phyloP scores from a whole-genome alignment of 2,113 vertebrate species.

The Pachycephala philippinensis region DNA sequence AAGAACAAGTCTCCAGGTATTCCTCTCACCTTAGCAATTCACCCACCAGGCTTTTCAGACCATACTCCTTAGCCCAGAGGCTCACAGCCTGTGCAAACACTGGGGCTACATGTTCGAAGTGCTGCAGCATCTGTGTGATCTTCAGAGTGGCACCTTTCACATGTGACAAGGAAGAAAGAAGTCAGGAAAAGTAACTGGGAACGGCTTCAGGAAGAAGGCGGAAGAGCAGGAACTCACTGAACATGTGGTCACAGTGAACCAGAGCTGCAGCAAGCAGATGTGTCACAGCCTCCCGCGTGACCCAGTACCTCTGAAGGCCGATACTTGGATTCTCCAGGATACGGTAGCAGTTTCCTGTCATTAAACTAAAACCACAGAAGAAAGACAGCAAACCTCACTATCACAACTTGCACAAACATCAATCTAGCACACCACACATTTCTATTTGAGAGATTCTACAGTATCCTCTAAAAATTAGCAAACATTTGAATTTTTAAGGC shows the following conservation, averaged over 20 bases:
- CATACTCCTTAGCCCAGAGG: conserved; percentile 88
- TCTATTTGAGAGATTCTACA: neutral
- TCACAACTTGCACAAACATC: neutral
- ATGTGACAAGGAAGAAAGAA: neutral
- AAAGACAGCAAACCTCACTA: neutral
- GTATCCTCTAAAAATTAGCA: neutral
- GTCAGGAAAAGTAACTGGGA: neutral
- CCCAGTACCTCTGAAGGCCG: conserved; percentile 81
- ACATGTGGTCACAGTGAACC: conserved; percentile 84
- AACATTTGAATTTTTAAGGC: neutral
- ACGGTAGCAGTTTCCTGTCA: conserved; percentile 90
- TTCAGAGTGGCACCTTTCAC: conserved; percentile 85
- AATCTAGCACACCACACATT: neutral
- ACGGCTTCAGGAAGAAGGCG: neutral
- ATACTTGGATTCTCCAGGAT: conserved; percentile 90
- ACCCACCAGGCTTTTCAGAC: conserved; percentile 86
- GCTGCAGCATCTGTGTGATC: conserved; percentile 90
- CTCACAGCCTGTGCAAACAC: conserved; percentile 87
- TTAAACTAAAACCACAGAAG: conserved; percentile 75
- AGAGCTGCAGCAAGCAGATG: conserved; percentile 85
- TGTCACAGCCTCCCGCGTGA: conserved; percentile 79
- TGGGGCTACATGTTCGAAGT: conserved; percentile 89
- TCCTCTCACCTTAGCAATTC: conserved; percentile 87
- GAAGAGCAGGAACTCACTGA: conserved; percentile 79
- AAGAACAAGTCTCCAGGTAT: neutral